phyloP scores from a whole-genome alignment of 2,888 invertebrate genomes.

The Stenodera caucasica region DNA sequence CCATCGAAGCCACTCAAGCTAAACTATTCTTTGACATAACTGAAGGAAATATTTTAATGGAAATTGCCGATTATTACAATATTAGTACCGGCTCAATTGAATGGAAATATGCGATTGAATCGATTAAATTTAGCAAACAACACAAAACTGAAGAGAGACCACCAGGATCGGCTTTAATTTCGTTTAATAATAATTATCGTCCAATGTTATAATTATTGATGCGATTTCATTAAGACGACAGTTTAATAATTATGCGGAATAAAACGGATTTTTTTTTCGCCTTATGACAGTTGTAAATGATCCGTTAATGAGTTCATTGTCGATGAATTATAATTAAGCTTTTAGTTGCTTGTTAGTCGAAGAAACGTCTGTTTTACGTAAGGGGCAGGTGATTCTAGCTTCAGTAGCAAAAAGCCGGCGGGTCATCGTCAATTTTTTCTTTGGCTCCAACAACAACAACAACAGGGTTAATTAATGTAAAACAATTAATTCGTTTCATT shows the following conservation, averaged over 20 bases:
- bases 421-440: too few species aligned
- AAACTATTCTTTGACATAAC: neutral
- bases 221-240: neutral
- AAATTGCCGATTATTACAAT: too few species aligned
- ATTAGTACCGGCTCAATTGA: too few species aligned
- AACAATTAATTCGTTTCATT: too few species aligned
- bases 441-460: too few species aligned
- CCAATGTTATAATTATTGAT: neutral
- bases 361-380: neutral
- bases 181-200: neutral
- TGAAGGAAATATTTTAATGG: too few species aligned
- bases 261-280: neutral
- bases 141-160: neutral
- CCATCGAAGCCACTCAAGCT: neutral
- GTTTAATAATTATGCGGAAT: neutral
- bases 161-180: neutral
- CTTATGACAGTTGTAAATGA: slow-evolving; percentile 1
- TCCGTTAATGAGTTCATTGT: slow-evolving; percentile 6
- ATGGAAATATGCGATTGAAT: too few species aligned
- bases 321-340: slow-evolving; percentile 1
- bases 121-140: too few species aligned
- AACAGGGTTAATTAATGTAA: too few species aligned
- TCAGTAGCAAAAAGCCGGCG: neutral
- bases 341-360: neutral
- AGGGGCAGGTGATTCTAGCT: neutral